Conservation (phyloP, 2,888 invertebrate genomes). For the Parnassius mnemosyne region DNA sequence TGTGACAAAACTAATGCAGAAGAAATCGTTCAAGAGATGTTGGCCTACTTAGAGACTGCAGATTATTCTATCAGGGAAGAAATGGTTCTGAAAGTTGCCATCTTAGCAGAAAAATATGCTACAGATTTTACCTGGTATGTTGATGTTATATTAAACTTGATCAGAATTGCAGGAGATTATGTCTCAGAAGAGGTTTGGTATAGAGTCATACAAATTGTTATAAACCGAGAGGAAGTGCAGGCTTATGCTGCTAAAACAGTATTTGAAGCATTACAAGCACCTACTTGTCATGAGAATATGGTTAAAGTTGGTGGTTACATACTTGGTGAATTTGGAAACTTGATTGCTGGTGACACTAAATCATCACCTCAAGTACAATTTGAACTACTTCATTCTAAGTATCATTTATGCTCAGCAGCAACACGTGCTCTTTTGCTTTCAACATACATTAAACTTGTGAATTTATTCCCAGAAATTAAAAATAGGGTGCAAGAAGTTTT, state of each 20-base stretch:
- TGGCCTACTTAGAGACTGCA: constrained; percentile 98
- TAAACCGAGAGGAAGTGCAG: constrained; percentile 99
- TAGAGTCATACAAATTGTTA: constrained; percentile 99
- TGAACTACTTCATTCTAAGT: constrained; percentile 98
- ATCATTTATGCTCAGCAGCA: constrained; percentile 98
- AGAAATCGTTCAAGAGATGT: constrained; percentile 99
- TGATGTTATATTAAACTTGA: constrained; percentile 98
- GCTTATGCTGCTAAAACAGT: constrained; percentile 99
- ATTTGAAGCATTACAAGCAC: constrained; percentile 98
- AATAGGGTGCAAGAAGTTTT: constrained; percentile 97
- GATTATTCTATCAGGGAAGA: constrained; percentile 99
- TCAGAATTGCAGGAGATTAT: constrained; percentile 99
- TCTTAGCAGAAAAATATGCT: constrained; percentile 99
- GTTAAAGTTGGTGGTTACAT: constrained; percentile 99
- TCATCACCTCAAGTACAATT: constrained; percentile 99
- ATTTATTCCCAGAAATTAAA: constrained; percentile 99
- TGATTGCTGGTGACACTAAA: constrained; percentile 98
- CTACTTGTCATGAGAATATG: constrained; percentile 99
- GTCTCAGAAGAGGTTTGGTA: constrained; percentile 99
- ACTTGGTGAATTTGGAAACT: constrained; percentile 99
- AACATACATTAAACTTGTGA: constrained; percentile 99
- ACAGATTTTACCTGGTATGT: constrained; percentile 99
- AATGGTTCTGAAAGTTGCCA: constrained; percentile 99
- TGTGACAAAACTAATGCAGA: constrained; percentile 99
- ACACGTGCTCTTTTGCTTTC: constrained; percentile 97